phyloP scores from a whole-genome alignment of 2,888 invertebrate genomes.

The Campoletis raptor region DNA sequence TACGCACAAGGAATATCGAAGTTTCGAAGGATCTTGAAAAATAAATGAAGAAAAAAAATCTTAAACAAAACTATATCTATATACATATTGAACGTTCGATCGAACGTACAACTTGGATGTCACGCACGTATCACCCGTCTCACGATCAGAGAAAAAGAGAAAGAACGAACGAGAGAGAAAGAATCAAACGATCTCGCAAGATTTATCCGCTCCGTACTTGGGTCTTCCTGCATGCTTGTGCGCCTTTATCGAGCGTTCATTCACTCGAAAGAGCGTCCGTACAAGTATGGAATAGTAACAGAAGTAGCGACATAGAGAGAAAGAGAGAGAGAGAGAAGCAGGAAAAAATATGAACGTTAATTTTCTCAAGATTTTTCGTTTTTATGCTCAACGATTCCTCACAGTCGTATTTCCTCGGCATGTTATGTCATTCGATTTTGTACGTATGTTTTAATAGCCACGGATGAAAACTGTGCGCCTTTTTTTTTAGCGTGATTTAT shows the following conservation, averaged over 20 bases:
- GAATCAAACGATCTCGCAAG: slow-evolving; percentile 41
- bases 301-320: background rate
- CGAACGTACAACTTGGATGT: slow-evolving; percentile 53
- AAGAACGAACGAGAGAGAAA: slow-evolving; percentile 9
- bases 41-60: background rate
- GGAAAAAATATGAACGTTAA: background rate
- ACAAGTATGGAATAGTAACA: background rate
- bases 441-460: background rate
- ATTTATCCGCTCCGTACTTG: slow-evolving; percentile 61
- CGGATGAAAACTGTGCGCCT: background rate
- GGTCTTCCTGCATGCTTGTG: slow-evolving; percentile 51
- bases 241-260: slow-evolving; percentile 61
- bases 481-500: background rate
- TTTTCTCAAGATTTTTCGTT: slow-evolving; percentile 14
- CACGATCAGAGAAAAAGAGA: slow-evolving; percentile 16
- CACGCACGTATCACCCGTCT: slow-evolving; percentile 59
- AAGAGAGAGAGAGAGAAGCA: background rate
- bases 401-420: slow-evolving; percentile 13
- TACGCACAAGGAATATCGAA: slow-evolving; percentile 58
- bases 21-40: slow-evolving; percentile 31
- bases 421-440: slow-evolving; percentile 24
- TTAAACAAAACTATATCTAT: background rate
- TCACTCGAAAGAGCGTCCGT: slow-evolving; percentile 53
- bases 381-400: background rate
- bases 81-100: slow-evolving; percentile 35